phyloP scores from a whole-genome alignment of 2,888 invertebrate genomes.

The Acanthosepion pharaonis region DNA sequence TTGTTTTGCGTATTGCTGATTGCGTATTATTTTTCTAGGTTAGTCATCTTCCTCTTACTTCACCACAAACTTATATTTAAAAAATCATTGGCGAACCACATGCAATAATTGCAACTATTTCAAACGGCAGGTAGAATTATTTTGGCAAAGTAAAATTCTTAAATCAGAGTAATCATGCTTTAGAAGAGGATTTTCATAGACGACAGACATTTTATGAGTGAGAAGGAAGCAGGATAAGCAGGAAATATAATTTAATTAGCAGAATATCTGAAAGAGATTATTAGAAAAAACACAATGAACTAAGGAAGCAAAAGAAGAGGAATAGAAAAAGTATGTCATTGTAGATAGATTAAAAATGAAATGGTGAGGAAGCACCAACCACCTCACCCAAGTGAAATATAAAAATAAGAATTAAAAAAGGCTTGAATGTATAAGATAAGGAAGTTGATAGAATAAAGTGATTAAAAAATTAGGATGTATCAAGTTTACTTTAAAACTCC shows the following conservation, averaged over 20 bases:
- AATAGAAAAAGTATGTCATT: too few relatives aligned
- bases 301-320: too few relatives aligned
- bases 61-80: not conserved
- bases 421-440: too few relatives aligned
- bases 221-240: not conserved
- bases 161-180: not conserved
- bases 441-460: too few relatives aligned
- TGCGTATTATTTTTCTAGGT: not conserved
- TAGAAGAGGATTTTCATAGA: not conserved
- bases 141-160: not conserved
- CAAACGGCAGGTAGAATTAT: not conserved
- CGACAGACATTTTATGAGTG: not conserved
- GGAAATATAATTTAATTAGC: not conserved
- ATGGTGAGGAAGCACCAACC: too few relatives aligned
- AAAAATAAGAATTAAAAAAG: too few relatives aligned
- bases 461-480: too few relatives aligned
- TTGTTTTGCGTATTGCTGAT: not conserved
- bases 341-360: too few relatives aligned
- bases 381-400: too few relatives aligned
- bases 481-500: too few relatives aligned
- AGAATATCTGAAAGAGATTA: too few relatives aligned
- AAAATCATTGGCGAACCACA: not conserved
- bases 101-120: not conserved
- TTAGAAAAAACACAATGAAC: too few relatives aligned
- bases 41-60: not conserved